Evolutionary conservation across 2,113 vertebrate species (phyloP), one percentile per base, ranked within the genome.

Genomic region (Labrus mixtus): DNA sequence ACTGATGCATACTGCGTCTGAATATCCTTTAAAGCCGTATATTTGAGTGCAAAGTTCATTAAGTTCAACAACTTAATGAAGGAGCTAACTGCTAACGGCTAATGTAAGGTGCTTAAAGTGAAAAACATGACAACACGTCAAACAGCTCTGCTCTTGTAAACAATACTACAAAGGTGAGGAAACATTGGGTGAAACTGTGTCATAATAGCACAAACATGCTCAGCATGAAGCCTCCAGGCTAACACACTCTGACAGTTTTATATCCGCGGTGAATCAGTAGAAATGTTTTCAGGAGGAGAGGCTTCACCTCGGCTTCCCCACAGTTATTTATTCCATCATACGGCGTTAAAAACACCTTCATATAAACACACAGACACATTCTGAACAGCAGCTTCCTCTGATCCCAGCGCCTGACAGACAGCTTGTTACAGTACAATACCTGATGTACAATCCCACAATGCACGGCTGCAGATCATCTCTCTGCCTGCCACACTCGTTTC

Each of bases 351-450:
- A 70, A 73, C 10, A 11, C 73, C 71, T 68, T 71, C 23, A 16
- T n/a, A 58, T 43, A 56, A 67, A 83, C 73, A 66, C 65, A 66
- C 58, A 20, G 81, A 66, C 79, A 67, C 73, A 73, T 81, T 72
- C 46, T 69, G 82, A 85, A 81, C 78, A 86, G 75, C 85, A 79
- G 78, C 63, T 63, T 56, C 78, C 73, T 88, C 76, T 84, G 85
- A 87, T 90, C 88, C 86, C 56, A 2, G 66, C 55, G 65, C 50
- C 79, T 89, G 87, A 81, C 76, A 76, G 90, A 86, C 82, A 77
- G 79, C 84, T 85, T 83, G 85, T 89, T 90, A 87, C 68, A 78
- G 75, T 67, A 87, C 80, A 84, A 80, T 84, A 83, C 69, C 64
- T 68, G 53, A 79, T 66, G 85, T 84, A 82, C 83, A 85, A 88